Evolutionary conservation across 2,797 vertebrate species (phyloP).

Genomic region (Anolis apletophallus): DNA sequence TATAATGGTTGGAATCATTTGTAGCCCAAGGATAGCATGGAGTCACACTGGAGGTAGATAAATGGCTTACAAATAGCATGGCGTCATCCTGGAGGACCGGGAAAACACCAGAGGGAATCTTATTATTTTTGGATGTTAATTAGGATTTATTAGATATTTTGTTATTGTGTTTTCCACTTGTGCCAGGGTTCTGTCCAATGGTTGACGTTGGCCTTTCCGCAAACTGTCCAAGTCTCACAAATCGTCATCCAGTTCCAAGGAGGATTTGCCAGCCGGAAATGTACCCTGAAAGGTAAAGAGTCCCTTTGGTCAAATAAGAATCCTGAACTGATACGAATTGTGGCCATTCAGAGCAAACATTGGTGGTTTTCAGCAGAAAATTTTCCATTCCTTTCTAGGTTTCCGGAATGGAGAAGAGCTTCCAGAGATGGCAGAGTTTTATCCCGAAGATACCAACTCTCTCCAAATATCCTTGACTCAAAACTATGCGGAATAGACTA

Average conservation of each 20-base stretch:
- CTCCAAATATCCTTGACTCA: slow-evolving; percentile 89
- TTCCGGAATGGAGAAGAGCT: slow-evolving; percentile 74
- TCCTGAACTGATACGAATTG: too few relatives aligned
- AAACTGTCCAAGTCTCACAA: slow-evolving; percentile 79
- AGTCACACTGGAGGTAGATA: too few relatives aligned
- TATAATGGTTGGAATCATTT: too few relatives aligned
- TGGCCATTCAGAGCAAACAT: too few relatives aligned
- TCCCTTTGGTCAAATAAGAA: background rate
- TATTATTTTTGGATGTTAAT: too few relatives aligned
- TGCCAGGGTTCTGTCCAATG: slow-evolving; percentile 90
- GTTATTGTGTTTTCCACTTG: background rate
- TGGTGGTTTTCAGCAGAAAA: too few relatives aligned
- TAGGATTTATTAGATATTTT: background rate
- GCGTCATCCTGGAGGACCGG: too few relatives aligned
- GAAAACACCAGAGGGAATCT: too few relatives aligned
- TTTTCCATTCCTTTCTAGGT: slow-evolving; percentile 68
- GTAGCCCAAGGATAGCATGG: too few relatives aligned
- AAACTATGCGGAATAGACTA: too few relatives aligned
- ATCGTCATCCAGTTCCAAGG: slow-evolving; percentile 95
- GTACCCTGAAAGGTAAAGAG: slow-evolving; percentile 88
- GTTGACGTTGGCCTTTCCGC: slow-evolving; percentile 90
- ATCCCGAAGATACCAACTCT: slow-evolving; percentile 89
- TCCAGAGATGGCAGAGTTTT: slow-evolving; percentile 79
- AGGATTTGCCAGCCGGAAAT: slow-evolving; percentile 89
- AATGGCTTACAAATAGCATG: too few relatives aligned